Evolutionary conservation across 2,113 vertebrate species (phyloP), one percentile per base, ranked within the genome.

Genomic region (Eulacestoma nigropectus): DNA sequence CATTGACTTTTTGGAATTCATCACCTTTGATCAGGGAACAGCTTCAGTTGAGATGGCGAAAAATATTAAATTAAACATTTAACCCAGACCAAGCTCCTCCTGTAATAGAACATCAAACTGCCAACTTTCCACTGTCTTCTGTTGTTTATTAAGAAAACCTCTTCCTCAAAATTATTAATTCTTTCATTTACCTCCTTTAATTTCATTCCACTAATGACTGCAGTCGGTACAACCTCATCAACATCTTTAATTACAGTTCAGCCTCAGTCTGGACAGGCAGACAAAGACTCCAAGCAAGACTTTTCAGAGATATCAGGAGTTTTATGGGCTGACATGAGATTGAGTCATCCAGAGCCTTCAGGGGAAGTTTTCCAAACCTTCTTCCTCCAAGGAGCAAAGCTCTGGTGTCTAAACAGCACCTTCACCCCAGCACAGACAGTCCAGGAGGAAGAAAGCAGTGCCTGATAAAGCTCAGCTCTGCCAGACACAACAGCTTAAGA

Each of bases 241-340:
- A 9, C 81, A n/a, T 42, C 33, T 84, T 83, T 96, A 93, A 93
- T 95, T 97, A 88, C 59, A 69, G 33, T 4, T 76, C 65, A 62
- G 3, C 63, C 27, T 73, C 82, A 16, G 30, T 21, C 50, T 73
- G n/a, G 16, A 17, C 29, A 79, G 62, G 73, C 65, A 89, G 75
- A 47, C 56, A 29, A 39, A 68, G 53, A 65, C 46, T 95, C 70
- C 70, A 60, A 94, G 63, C 3, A 17, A 83, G 55, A 46, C 26
- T 56, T 46, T 73, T 72, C 21, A 13, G 6, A 39, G 81, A 18
- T 55, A 37, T 15, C 35, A 27, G 68, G 79, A 74, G 16, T 37
- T 18, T 3, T 29, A 5, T 1, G 13, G 67, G 37, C 21, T 81
- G 69, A 9, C 15, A n/a, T 55, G 52, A 75, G 44, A 7, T 0